Evolutionary conservation across 2,888 invertebrate species (phyloP).

Genomic region (Eupithecia vulgata): DNA sequence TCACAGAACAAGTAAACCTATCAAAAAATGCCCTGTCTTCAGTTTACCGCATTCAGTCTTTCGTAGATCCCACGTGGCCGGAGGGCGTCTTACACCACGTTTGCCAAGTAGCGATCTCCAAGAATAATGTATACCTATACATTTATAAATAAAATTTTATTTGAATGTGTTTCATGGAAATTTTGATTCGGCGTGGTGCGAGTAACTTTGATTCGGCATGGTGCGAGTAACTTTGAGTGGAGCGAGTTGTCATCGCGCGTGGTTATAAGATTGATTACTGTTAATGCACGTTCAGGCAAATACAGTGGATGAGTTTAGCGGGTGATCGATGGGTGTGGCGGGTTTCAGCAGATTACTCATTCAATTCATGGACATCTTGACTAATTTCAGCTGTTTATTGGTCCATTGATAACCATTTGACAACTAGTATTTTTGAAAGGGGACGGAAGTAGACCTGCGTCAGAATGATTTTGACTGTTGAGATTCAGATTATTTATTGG

Average conservation of each 20-base stretch:
- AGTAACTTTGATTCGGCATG: neutral
- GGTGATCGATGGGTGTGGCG: slow-evolving; percentile 16
- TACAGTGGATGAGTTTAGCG: slow-evolving; percentile 12
- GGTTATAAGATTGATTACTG: slow-evolving; percentile 25
- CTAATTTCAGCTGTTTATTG: neutral
- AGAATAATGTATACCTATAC: no score
- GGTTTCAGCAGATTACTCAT: neutral
- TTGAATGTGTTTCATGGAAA: neutral
- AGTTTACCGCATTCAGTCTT: neutral
- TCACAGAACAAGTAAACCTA: no score
- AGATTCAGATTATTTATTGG: no score
- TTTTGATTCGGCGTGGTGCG: neutral
- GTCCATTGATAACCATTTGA: neutral
- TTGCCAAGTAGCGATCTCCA: neutral
- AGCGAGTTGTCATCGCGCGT: slow-evolving; percentile 14
- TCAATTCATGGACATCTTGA: neutral
- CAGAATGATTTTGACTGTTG: neutral
- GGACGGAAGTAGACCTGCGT: neutral
- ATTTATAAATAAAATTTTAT: no score
- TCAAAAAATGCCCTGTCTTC: no score
- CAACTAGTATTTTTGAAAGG: neutral
- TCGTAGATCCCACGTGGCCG: neutral
- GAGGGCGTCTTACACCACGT: neutral
- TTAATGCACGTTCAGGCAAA: slow-evolving; percentile 15
- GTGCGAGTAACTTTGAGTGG: neutral